Evolutionary conservation across 2,113 vertebrate species (phyloP).

Genomic region (Sander vitreus): DNA sequence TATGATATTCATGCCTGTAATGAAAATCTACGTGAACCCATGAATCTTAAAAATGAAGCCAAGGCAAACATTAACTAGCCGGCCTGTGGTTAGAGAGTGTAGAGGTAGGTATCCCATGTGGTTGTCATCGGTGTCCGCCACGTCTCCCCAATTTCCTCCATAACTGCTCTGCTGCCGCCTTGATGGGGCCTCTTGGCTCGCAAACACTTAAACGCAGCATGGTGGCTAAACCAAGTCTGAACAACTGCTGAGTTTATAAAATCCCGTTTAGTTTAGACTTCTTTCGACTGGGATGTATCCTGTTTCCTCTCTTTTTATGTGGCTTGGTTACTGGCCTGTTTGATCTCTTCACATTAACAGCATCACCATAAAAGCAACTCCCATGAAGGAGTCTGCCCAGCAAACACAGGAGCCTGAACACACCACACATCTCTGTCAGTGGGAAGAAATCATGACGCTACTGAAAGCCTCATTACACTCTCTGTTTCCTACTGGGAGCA

Average conservation of each 20-base stretch:
- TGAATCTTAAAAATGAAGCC: conserved; percentile 19
- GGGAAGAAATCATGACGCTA: conserved; percentile 39
- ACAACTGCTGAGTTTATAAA: conserved; percentile 56
- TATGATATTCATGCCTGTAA: neutral
- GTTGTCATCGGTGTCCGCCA: conserved; percentile 32
- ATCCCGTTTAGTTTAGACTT: conserved; percentile 36
- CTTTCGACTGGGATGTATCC: conserved; percentile 49
- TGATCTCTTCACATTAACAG: conserved; percentile 66
- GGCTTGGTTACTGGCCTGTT: conserved; percentile 59
- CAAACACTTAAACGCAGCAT: conserved; percentile 65
- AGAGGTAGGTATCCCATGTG: conserved; percentile 48
- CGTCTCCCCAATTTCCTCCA: conserved; percentile 74
- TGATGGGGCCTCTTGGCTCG: conserved; percentile 59
- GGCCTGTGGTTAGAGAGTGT: conserved; percentile 40
- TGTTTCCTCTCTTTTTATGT: conserved; percentile 68
- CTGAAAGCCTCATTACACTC: conserved; percentile 64
- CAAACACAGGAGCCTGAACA: conserved; percentile 31
- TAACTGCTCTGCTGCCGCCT: conserved; percentile 56
- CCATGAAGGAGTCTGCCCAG: conserved; percentile 8
- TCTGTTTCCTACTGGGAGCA: conserved; percentile 35
- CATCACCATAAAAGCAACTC: conserved; percentile 46
- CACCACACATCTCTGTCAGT: conserved; percentile 11
- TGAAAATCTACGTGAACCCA: neutral
- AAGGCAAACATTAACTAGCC: conserved; percentile 31
- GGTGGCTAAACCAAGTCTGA: conserved; percentile 48